These are phyloP conservation scores for Teleogryllus oceanicus DNA, from an alignment of 2,888 invertebrate species.

Conservation along the genomic window DNA sequence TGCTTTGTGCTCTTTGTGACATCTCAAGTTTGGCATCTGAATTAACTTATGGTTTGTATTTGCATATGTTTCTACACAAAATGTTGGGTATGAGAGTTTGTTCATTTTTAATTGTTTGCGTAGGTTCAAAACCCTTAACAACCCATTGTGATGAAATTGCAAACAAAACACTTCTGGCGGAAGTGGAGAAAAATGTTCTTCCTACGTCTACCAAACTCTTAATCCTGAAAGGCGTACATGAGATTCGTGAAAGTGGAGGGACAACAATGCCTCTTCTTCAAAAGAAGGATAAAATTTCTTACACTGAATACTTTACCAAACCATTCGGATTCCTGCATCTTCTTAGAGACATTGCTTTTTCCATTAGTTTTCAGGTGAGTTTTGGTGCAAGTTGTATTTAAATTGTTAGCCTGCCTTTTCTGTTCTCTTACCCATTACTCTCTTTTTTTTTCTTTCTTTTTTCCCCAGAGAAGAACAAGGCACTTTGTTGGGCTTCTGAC, in stretches of 20 bases:
- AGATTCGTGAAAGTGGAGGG: too few species aligned
- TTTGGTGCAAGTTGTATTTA: not conserved
- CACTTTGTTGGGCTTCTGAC: not conserved
- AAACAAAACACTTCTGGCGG: too few species aligned
- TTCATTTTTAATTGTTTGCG: too few species aligned
- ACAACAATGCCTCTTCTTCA: not conserved
- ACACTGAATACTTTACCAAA: not conserved
- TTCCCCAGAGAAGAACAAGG: not conserved
- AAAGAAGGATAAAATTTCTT: not conserved
- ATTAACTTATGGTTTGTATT: not conserved
- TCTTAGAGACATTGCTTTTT: not conserved
- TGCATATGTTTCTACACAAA: not conserved
- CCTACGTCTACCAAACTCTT: too few species aligned
- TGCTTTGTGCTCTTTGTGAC: slow-evolving; percentile 4
- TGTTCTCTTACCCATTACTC: not conserved
- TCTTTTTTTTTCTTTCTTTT: not conserved
- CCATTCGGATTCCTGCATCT: not conserved
- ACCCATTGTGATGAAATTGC: too few species aligned
- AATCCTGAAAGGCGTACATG: too few species aligned
- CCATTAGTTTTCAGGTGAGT: not conserved
- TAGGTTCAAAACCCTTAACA: too few species aligned
- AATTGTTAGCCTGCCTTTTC: too few species aligned
- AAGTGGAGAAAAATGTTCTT: too few species aligned
- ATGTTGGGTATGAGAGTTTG: too few species aligned
- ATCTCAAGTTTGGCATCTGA: not conserved